Conservation (phyloP, 2,113 vertebrate species). For the Circaetus gallicus region DNA sequence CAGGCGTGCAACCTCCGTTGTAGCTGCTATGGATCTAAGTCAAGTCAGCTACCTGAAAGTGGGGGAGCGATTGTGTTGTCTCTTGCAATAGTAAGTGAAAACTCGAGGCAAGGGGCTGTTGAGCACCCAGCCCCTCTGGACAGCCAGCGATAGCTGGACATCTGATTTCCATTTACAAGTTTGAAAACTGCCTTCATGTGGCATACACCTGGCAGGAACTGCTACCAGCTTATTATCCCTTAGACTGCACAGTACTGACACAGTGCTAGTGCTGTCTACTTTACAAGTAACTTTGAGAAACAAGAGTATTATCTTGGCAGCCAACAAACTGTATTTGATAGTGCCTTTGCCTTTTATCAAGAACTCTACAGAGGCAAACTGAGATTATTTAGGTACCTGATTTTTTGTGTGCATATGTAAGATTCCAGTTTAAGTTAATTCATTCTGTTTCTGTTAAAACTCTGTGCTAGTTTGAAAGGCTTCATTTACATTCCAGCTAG, state of each 20-base stretch:
- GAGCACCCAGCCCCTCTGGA: neutral
- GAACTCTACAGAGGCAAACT: neutral
- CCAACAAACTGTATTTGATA: neutral
- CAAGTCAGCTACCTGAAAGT: neutral
- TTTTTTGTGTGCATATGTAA: neutral
- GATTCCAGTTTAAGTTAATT: neutral
- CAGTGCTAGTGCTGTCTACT: neutral
- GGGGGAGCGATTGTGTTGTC: neutral
- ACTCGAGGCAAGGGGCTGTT: neutral
- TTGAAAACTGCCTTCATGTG: neutral
- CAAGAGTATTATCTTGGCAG: neutral
- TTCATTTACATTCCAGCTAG: neutral
- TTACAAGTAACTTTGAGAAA: neutral
- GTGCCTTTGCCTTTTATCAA: neutral
- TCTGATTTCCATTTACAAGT: neutral
- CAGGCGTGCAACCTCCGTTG: neutral
- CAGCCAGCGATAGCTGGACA: neutral
- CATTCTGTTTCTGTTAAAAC: neutral
- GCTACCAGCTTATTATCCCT: neutral
- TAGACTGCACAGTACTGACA: neutral
- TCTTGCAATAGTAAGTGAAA: neutral
- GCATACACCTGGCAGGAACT: neutral
- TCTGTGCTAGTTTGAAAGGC: neutral
- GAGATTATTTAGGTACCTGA: neutral
- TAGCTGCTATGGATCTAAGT: neutral